Base-by-base conservation (phyloP, 1,140 invertebrate genomes). In the Acromyrmex echinatior region DNA sequence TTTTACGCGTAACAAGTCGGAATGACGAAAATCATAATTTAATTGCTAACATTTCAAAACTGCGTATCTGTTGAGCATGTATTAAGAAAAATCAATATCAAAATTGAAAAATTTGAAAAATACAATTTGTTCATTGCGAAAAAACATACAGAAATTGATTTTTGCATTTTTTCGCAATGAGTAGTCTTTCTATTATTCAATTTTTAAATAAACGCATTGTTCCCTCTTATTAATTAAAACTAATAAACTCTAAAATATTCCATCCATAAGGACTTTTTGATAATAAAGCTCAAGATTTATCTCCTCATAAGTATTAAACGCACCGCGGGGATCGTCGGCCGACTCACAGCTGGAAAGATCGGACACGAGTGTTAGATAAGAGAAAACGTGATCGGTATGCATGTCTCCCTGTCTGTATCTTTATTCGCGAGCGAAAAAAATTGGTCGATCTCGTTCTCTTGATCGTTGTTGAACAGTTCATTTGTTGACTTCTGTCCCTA, bases 231-330 rank as follows among this genome's bases (percentile, higher is more conserved):
- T 90, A 73, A 31, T 31, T 45, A 45, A 81, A 92, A 92, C 65
- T 81, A 86, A 92, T 85, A 70, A 87, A 90, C 74, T 89, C 85
- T 84, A 86, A 93, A 91, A 94, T 93, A 92, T 93, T 93, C 92
- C 90, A 92, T 80, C 68, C 86, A n/a, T 51, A 63, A 77, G 14
- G 65, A 79, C 25, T 45, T 49, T 77, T 81, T 49, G 39, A 87
- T 65, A 79, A 60, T 56, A 91, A 51, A 62, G 79, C 65, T 89
- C 31, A 21, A 49, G 80, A 53, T 88, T 93, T 93, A 93, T 93
- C 93, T 62, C 49, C 28, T 82, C 7, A n/a, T n/a, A 86, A 89
- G 88, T 35, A 63, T 92, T 88, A 88, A 91, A 73, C 71, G 86
- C 70, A 84, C 16, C 80, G 56, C 65, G 87, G 74, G 81, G 65